phyloP scores from a whole-genome alignment of 2,888 invertebrate species.

The Agonum fuliginosum region DNA sequence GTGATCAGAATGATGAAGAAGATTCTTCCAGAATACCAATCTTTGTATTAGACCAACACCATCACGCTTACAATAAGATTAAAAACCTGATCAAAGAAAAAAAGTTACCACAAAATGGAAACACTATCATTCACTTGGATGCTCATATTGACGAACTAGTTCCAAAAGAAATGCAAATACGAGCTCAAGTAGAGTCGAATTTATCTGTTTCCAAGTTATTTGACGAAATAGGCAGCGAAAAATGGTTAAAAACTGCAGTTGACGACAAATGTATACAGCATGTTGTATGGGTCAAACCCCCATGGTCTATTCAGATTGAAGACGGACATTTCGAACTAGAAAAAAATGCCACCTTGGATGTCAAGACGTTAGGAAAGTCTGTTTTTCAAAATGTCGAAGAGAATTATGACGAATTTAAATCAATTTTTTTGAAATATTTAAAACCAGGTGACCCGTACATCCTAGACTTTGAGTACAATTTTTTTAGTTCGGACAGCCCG shows the following conservation, averaged over 20 bases:
- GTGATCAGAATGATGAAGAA: background rate
- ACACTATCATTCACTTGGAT: constrained; percentile 89
- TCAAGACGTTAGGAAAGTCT: constrained; percentile 47
- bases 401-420: constrained; percentile 41
- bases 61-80: constrained; percentile 41
- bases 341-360: constrained; percentile 80
- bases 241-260: constrained; percentile 92
- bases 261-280: constrained; percentile 85
- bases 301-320: constrained; percentile 90
- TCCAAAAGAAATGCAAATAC: constrained; percentile 84
- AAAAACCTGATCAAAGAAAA: background rate
- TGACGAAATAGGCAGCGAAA: constrained; percentile 87
- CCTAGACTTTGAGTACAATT: constrained; percentile 86
- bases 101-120: constrained; percentile 81
- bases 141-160: constrained; percentile 95
- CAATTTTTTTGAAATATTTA: constrained; percentile 56
- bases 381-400: constrained; percentile 45
- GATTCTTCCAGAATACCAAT: constrained; percentile 17
- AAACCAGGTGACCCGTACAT: constrained; percentile 72
- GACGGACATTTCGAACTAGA: constrained; percentile 81
- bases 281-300: constrained; percentile 91
- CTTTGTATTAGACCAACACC: constrained; percentile 49
- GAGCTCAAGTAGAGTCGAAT: constrained; percentile 69
- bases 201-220: background rate
- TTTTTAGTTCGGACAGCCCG: constrained; percentile 89